Base-by-base conservation (phyloP, 2,797 vertebrate genomes). In the Falco biarmicus region DNA sequence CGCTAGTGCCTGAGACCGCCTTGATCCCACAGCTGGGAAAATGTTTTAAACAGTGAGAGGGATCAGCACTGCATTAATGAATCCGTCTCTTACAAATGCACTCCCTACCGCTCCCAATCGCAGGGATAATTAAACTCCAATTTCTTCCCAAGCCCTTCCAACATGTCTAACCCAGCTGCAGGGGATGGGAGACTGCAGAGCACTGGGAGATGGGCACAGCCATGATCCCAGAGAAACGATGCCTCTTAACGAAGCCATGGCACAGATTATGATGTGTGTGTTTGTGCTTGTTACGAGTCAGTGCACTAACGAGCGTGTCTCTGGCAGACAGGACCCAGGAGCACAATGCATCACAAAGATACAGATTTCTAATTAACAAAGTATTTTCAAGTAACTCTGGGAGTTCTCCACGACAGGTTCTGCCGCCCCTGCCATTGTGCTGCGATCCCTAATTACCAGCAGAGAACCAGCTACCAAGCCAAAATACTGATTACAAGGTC, bases 321-420 rank as follows among this genome's bases (percentile, higher is more conserved):
- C 83, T 6, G 13, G 77, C 71, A 77, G 60, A 45, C 4, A 1
- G 76, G 64, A 56, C 59, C 28, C 77, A 56, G 51, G 45, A 93
- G 81, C 47, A 54, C 87, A 60, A 60, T 20, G 32, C 71, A 56
- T 71, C 70, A 19, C 48, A 73, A 66, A 83, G 65, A 82, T 11
- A 66, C 32, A 39, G 65, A 56, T 47, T 82, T 66, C 89, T 63
- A 85, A 91, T 85, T 73, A 82, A 73, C 59, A 21, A 66, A 76
- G 25, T 54, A 56, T 71, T 71, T 77, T 34, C 3, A 6, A 69
- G 56, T 57, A 63, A 48, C 47, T 41, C 71, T 2, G 2, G 14
- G 64, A 88, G 45, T 5, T 75, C 63, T 69, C 70, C 53, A 13
- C 1, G 5, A 51, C 3, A 5, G 13, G 32, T n/a, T 70, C 47